Evolutionary conservation across 1,140 invertebrate genomes (phyloP), one percentile per base, ranked within the genome.

Genomic region (Druon quercuslanigerum): DNA sequence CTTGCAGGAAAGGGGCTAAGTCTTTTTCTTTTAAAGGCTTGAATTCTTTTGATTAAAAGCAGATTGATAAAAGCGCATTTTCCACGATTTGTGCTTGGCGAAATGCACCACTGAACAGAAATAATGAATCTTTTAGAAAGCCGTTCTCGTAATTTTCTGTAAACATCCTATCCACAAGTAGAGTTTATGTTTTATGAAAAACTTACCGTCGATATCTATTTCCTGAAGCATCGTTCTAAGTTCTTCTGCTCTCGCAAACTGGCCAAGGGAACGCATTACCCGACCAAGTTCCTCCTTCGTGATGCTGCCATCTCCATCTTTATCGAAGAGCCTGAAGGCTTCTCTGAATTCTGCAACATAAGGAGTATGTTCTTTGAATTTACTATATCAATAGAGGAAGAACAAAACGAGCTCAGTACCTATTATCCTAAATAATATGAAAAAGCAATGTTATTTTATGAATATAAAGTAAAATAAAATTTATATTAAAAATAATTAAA

Each of bases 251-350:
- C 96, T 92, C 0, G 96, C 96, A 88, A 96, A 97, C 88, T 97
- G 96, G 2, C 96, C 96, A 46, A 97, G 87, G 71, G 95, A 96
- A 50, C 96, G 92, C 96, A 97, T 97, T 5, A 97, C 96, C 13
- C 95, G 92, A 0, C 96, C 96, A 70, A 97, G 91, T 87, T 97
- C 96, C 82, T 97, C 96, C 87, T 96, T 96, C 1, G 96, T 97
- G 71, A 97, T 97, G 78, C 94, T 96, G 1, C 96, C 96, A 84
- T 97, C 96, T 3, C 96, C 96, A 84, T 97, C 96, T 90, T 97
- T 97, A 89, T 97, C 96, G 87, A 97, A 97, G 8, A 97, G 92
- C n/a, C 95, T 93, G 87, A 97, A 97, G 1, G 96, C 96, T 89
- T 97, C 96, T 50, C 95, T 94, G 84, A 96, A 97, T 88, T 97